phyloP scores from a whole-genome alignment of 2,797 vertebrate species.

The Acipenser oxyrinchus region DNA sequence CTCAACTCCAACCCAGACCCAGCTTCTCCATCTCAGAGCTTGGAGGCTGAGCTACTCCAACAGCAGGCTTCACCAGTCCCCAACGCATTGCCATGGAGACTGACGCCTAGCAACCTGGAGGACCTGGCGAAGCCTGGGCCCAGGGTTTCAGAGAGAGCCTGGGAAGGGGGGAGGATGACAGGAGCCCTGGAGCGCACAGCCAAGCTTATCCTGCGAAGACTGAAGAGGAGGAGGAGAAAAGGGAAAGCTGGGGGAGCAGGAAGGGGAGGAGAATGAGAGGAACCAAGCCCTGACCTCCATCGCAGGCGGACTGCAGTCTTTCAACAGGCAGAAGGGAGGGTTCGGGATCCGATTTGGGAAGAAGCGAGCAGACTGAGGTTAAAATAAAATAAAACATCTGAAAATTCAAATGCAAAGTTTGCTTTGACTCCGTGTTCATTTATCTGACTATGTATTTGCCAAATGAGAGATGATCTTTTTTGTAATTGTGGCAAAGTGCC shows the following conservation, averaged over 20 bases:
- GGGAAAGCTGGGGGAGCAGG: background rate
- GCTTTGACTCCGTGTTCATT: no score
- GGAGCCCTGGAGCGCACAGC: background rate
- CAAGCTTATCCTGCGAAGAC: background rate
- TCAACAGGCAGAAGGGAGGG: slow-evolving; percentile 60
- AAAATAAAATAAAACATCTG: no score
- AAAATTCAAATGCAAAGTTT: no score
- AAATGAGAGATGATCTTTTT: no score
- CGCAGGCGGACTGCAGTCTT: slow-evolving; percentile 52
- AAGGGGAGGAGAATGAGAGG: slow-evolving; percentile 29
- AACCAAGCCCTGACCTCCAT: slow-evolving; percentile 44
- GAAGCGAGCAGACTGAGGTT: slow-evolving; percentile 33
- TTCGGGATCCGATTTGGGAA: slow-evolving; percentile 63
- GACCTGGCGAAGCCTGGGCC: no score
- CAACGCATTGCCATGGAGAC: no score
- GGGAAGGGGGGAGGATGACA: background rate
- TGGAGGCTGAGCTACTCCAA: background rate
- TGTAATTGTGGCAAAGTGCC: no score
- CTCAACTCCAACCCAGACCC: no score
- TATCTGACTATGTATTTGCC: no score
- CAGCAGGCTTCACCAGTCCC: no score
- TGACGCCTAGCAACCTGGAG: background rate
- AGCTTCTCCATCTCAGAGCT: background rate
- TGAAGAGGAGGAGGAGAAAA: background rate
- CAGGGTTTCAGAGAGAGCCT: background rate